A percentile compares a stretch with the other conserved stretches of the same genome.
Conservation (phyloP, 2,888 invertebrate species). For the Nymphalis urticae region DNA sequence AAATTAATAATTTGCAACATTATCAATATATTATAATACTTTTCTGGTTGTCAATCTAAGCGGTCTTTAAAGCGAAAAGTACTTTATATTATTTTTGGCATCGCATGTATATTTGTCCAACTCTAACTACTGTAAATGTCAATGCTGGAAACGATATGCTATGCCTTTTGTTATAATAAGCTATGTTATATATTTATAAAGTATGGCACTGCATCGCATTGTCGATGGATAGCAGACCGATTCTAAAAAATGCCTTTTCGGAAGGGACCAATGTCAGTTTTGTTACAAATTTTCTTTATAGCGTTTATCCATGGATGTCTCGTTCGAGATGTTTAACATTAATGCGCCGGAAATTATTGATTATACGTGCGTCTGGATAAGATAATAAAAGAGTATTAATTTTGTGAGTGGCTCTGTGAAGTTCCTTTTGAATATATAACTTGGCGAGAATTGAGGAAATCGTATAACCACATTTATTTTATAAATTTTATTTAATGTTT, state of each 20-base stretch:
- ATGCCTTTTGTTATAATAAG: not conserved
- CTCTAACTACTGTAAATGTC: too few species aligned
- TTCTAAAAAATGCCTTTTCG: constrained; percentile 17
- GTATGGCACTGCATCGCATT: not conserved
- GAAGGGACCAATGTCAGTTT: constrained; percentile 58
- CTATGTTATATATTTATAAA: not conserved
- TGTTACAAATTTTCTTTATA: constrained; percentile 68
- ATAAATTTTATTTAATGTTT: not conserved
- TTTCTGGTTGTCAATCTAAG: too few species aligned
- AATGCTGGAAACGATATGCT: too few species aligned
- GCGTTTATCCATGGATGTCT: constrained; percentile 28
- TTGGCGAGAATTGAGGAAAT: too few species aligned
- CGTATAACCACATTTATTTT: not conserved
- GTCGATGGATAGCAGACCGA: not conserved
- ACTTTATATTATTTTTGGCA: too few species aligned
- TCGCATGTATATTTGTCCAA: too few species aligned
- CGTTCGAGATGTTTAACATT: constrained; percentile 37
- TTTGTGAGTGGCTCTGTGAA: not conserved
- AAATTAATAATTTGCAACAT: too few species aligned
- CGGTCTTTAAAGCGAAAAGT: too few species aligned
- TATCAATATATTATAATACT: too few species aligned
- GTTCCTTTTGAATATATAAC: not conserved
- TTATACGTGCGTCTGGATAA: constrained; percentile 25
- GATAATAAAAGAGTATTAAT: not conserved
- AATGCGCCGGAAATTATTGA: constrained; percentile 17